Evolutionary conservation across 2,113 vertebrate genomes (phyloP).

Genomic region (Gopherus flavomarginatus): DNA sequence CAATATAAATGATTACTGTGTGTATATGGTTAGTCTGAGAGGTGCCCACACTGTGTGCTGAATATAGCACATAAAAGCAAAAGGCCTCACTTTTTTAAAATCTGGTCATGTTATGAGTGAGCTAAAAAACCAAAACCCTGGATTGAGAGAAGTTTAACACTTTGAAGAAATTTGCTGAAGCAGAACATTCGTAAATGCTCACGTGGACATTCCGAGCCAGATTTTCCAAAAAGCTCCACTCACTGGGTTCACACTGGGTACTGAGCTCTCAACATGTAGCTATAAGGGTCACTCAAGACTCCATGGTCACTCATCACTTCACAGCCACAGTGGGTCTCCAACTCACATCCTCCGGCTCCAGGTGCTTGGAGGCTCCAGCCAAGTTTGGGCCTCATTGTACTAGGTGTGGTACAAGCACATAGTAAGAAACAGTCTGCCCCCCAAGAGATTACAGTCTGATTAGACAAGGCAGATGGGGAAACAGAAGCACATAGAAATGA

Average conservation of each 20-base stretch:
- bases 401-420: not conserved
- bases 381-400: not conserved
- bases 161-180: not conserved
- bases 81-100: not conserved
- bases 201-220: accelerated
- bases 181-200: not conserved
- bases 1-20: accelerated
- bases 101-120: not conserved
- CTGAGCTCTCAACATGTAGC: accelerated
- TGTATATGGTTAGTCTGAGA: not conserved
- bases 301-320: not conserved
- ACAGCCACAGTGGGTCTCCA: not conserved
- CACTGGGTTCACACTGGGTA: accelerated
- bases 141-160: too few species aligned
- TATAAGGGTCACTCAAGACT: accelerated
- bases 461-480: not conserved
- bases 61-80: not conserved
- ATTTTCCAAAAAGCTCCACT: accelerated
- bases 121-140: not conserved
- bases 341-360: not conserved
- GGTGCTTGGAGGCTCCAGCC: not conserved
- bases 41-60: accelerated
- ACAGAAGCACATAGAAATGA: not conserved
- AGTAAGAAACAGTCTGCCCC: not conserved
- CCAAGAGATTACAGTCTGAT: not conserved